A percentile compares a stretch with the other conserved stretches of the same genome.
Conservation (phyloP, 2,797 vertebrate genomes). For the Manis javanica region DNA sequence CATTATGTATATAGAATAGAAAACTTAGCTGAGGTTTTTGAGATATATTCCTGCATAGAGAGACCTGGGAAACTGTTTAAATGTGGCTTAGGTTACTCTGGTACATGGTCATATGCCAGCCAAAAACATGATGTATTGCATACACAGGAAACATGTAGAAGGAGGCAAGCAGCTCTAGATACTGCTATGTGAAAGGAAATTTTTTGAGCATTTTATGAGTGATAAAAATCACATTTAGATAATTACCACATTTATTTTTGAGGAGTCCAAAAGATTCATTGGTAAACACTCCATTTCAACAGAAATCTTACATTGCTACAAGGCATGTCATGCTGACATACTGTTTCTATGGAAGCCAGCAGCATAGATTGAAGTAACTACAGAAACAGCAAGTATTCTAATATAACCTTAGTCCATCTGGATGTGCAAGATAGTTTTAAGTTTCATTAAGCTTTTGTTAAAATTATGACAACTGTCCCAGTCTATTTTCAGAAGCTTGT, state of each 20-base stretch:
- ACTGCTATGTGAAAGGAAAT: background rate
- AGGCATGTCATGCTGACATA: background rate
- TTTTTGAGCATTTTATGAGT: background rate
- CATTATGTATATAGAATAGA: background rate
- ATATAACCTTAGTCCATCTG: background rate
- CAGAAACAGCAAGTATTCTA: constrained; percentile 22
- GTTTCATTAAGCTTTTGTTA: constrained; percentile 66
- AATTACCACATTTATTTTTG: constrained; percentile 32
- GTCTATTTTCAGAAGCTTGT: constrained; percentile 5
- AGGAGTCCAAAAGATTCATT: constrained; percentile 31
- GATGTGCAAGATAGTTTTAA: constrained; percentile 45
- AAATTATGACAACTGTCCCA: constrained; percentile 35
- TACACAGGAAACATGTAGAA: background rate
- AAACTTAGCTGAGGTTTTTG: background rate
- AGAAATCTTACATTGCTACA: constrained; percentile 4
- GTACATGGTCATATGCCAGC: background rate
- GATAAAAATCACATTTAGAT: background rate
- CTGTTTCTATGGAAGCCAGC: constrained; percentile 23
- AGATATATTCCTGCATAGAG: background rate
- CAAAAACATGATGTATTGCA: background rate
- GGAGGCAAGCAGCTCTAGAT: background rate
- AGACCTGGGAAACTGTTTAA: background rate
- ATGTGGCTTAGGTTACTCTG: background rate
- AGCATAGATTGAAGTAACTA: constrained; percentile 7
- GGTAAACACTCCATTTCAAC: constrained; percentile 8